Conservation (phyloP, 2,888 invertebrate species). For the Trachelus stipa region DNA sequence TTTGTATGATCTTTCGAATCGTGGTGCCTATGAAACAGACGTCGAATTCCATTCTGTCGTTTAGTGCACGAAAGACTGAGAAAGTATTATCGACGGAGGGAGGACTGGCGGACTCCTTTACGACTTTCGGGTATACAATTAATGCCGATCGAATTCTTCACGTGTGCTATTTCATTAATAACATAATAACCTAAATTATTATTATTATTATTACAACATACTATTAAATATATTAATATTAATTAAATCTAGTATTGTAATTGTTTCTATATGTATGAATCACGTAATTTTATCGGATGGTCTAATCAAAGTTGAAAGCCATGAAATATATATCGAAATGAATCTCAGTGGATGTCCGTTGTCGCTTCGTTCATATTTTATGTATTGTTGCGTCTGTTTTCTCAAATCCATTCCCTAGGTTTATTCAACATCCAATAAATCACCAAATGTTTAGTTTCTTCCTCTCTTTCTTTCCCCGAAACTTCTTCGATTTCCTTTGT, state of each 20-base stretch:
- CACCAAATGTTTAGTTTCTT: too few relatives aligned
- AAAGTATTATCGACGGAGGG: conserved; percentile 14
- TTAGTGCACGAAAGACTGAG: conserved; percentile 40
- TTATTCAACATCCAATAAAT: too few relatives aligned
- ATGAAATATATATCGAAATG: conserved; percentile 51
- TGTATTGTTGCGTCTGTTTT: too few relatives aligned
- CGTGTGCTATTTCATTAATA: conserved; percentile 45
- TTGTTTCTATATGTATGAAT: conserved; percentile 56
- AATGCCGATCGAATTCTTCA: conserved; percentile 44
- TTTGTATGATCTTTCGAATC: too few relatives aligned
- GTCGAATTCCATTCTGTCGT: too few relatives aligned
- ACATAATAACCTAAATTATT: conserved; percentile 32
- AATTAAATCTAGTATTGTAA: conserved; percentile 52
- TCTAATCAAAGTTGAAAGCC: conserved; percentile 54
- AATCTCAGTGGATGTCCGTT: conserved; percentile 36
- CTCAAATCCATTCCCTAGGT: too few relatives aligned
- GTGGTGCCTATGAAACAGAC: too few relatives aligned
- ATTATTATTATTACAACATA: conserved; percentile 11
- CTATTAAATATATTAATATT: conserved; percentile 19
- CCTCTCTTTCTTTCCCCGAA: too few relatives aligned
- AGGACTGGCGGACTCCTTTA: conserved; percentile 37
- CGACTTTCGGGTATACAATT: conserved; percentile 52
- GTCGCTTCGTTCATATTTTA: too few relatives aligned
- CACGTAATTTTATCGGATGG: conserved; percentile 56
- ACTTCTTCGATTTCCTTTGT: too few relatives aligned